Evolutionary conservation across 2,888 invertebrate genomes (phyloP), one percentile per base, ranked within the genome.

Genomic region (Eilema caniola): DNA sequence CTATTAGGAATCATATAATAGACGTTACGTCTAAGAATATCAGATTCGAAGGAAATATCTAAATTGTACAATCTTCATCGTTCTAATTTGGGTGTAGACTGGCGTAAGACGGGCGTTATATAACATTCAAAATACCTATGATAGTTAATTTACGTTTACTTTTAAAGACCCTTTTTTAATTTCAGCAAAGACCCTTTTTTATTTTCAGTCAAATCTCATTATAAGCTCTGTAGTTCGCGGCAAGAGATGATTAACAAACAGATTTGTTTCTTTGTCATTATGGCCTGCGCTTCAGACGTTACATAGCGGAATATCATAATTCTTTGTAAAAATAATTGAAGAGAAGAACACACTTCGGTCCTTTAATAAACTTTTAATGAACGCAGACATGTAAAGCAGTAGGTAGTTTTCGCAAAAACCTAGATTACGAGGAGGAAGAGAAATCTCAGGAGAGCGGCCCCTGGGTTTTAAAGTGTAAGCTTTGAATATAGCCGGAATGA

Each of bases 11-110:
- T 59, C 12, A 24, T 31, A 11, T 25, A 14, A 66, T 25, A 53
- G 8, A 53, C 20, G 53, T 53, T 53, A 53, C 53, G n/a, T n/a
- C n/a, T 10, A 8, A 16, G 8, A 24, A 64, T 12, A 69, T 64
- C 41, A 59, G 63, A 14, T 69, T 69, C 28, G 25, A 57, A 57
- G 25, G 53, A 24, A 25, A 63, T 63, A 63, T 57, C 63, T n/a
- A 59, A 12, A 41, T 62, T 16, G 0, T 24, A 2, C 3, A 8
- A 7, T 24, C 16, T 41, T 4, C 8, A 16, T 41, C 10, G 24
- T 37, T 62, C 24, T 16, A 62, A 62, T 16, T 20, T 20, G 47
- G 47, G 47, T 20, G 20, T 20, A 47, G 20, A 47, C 20, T 47
- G 47, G 8, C 1, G 47, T 47, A 7, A 20, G 7, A 47, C 7